Conservation (phyloP, 2,797 vertebrate species). For the Jordanella pulchra region DNA sequence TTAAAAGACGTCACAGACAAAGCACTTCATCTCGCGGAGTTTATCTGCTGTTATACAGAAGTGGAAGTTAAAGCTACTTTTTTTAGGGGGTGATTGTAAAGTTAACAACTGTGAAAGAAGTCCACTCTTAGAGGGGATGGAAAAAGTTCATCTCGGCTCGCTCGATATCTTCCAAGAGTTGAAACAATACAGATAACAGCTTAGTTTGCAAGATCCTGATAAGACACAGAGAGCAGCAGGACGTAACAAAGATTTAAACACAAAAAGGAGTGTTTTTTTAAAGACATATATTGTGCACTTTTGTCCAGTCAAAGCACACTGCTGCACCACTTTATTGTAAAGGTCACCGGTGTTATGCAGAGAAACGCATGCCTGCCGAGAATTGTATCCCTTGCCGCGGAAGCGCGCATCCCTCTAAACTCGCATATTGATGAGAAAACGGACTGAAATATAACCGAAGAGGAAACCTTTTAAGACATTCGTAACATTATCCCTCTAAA, state of each 20-base stretch:
- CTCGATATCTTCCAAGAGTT: conserved; percentile 2
- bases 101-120: conserved; percentile 3
- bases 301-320: not conserved
- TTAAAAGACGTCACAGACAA: conserved; percentile 14
- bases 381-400: too few species aligned
- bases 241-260: not conserved
- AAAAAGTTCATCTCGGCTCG: not conserved
- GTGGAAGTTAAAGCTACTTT: not conserved
- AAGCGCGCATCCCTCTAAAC: too few species aligned
- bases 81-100: not conserved
- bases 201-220: not conserved
- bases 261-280: not conserved
- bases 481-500: too few species aligned
- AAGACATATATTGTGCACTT: not conserved
- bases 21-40: conserved; percentile 9
- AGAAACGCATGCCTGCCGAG: too few species aligned
- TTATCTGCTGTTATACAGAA: conserved; percentile 12
- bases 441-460: too few species aligned
- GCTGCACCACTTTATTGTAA: not conserved
- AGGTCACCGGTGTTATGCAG: too few species aligned
- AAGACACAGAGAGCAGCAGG: not conserved
- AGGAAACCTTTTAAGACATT: too few species aligned
- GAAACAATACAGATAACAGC: conserved; percentile 2
- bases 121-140: not conserved
- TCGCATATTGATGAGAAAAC: too few species aligned